Evolutionary conservation across 1,140 invertebrate species (phyloP).

Genomic region (Radopholus similis): DNA sequence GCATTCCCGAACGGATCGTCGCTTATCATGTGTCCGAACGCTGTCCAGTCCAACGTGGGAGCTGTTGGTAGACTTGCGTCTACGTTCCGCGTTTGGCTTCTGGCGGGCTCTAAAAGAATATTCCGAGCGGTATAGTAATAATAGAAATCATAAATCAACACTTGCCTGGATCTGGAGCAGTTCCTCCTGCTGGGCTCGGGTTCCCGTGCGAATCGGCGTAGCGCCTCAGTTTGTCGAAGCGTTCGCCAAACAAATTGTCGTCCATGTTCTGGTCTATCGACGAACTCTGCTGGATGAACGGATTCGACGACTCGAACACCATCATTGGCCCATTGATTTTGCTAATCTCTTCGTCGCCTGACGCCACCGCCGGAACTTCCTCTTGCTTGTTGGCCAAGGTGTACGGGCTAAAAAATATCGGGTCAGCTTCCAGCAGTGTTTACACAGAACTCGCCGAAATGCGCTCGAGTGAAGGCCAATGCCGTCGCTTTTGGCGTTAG

Average conservation of each 20-base stretch:
- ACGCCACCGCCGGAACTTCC: background rate
- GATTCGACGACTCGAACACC: constrained; percentile 43
- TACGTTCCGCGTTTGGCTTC: too few relatives aligned
- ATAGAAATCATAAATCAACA: too few relatives aligned
- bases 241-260: constrained; percentile 44
- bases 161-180: too few relatives aligned
- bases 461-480: background rate
- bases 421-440: background rate
- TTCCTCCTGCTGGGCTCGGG: too few relatives aligned
- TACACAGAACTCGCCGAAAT: background rate
- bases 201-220: too few relatives aligned
- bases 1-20: constrained; percentile 32
- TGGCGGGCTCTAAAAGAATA: too few relatives aligned
- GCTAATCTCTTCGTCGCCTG: background rate
- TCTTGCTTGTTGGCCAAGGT: constrained; percentile 9
- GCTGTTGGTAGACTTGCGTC: too few relatives aligned
- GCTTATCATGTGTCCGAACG: constrained; percentile 32
- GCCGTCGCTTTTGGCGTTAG: background rate
- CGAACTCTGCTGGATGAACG: constrained; percentile 29
- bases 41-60: background rate
- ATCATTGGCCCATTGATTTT: too few relatives aligned
- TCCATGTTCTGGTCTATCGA: constrained; percentile 34
- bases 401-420: constrained; percentile 24
- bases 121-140: too few relatives aligned
- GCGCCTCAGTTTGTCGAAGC: constrained; percentile 49